Evolutionary conservation across 2,888 invertebrate species (phyloP), one percentile per base, ranked within the genome.

Genomic region (Ochropleura leucogaster): DNA sequence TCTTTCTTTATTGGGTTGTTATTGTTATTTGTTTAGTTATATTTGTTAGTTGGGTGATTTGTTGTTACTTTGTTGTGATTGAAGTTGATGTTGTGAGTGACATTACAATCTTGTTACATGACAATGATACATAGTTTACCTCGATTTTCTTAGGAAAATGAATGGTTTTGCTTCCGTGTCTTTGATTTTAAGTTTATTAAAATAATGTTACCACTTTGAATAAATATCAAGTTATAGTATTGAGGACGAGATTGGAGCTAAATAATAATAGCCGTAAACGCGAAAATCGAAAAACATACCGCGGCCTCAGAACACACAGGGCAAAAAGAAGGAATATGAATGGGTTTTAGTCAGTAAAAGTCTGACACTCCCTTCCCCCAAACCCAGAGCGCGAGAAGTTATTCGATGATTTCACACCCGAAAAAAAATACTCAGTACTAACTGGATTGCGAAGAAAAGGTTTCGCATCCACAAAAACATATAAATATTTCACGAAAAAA

Each of bases 11-110:
- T 72, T 63, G 51, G 16, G 10, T 53, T 68, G 62, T 77, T 85
- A 70, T 80, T 82, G 69, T 82, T 84, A 72, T 73, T 82, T 72
- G 49, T 66, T 72, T 70, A 55, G 69, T 57, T 57, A 67, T 73
- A 57, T 42, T 67, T 72, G 72, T 47, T 72, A 12, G 62, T 51
- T 30, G 30, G 10, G 66, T 63, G 51, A 77, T 77, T 71, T 77
- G 1, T 42, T 59, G n/a, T 40, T 44, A 46, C 6, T 40, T 66
- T 63, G 20, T 47, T 70, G n/a, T 16, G 4, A 42, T 57, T 62
- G 55, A 40, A 51, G n/a, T 18, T 0, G 20, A 57, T 69, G 30
- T 55, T 60, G 20, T 55, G 65, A 12, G 20, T 59, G 18, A 44
- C 40, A 51, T 30, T 42, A 12, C 3, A 68, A 68, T 51, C 0